Evolutionary conservation across 2,888 invertebrate species (phyloP).

Genomic region (Scaptomyza reducta): DNA sequence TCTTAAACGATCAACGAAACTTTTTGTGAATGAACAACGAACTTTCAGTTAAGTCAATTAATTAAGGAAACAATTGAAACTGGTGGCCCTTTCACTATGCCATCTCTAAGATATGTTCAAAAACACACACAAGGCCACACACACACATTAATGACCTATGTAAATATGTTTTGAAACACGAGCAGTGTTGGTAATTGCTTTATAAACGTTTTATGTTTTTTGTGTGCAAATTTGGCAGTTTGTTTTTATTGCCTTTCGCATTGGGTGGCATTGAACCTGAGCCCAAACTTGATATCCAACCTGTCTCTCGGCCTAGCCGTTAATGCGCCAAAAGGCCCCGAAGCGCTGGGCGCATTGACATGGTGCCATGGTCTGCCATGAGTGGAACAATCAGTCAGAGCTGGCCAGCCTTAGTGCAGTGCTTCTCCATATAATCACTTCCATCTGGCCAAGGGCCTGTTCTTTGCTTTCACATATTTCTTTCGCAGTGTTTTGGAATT

Average conservation of each 20-base stretch:
- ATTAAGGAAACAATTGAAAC: background rate
- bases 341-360: conserved; percentile 41
- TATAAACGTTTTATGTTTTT: conserved; percentile 63
- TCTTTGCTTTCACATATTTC: conserved; percentile 74
- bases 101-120: conserved; percentile 36
- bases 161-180: conserved; percentile 57
- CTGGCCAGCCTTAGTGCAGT: conserved; percentile 16
- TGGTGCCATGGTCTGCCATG: conserved; percentile 9
- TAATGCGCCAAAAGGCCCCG: conserved; percentile 71
- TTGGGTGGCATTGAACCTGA: conserved; percentile 73
- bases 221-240: conserved; percentile 65
- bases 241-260: conserved; percentile 66
- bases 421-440: conserved; percentile 34
- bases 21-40: background rate
- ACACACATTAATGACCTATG: conserved; percentile 4
- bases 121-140: conserved; percentile 7
- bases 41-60: background rate
- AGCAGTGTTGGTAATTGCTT: conserved; percentile 73
- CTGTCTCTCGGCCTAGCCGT: conserved; percentile 53
- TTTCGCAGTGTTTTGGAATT: conserved; percentile 17
- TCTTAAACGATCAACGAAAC: background rate
- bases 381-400: conserved; percentile 16
- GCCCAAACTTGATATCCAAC: conserved; percentile 9
- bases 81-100: background rate
- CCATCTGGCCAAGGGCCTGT: conserved; percentile 64